phyloP scores from a whole-genome alignment of 2,113 vertebrate species.

The Gymnocephalus cernua region DNA sequence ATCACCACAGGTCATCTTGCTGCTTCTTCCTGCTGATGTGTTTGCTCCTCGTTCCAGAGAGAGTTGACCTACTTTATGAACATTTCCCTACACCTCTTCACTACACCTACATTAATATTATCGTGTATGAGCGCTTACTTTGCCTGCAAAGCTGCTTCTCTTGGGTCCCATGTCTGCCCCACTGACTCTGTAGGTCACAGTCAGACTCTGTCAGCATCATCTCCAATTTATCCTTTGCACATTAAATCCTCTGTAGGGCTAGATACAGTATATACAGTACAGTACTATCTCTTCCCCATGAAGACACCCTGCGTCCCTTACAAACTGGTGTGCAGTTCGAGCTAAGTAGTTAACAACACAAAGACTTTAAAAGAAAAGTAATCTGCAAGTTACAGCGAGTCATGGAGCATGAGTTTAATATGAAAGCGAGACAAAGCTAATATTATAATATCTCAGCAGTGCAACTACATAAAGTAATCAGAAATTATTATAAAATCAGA shows the following conservation, averaged over 20 bases:
- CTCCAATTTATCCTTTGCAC: conserved; percentile 35
- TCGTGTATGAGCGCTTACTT: not conserved
- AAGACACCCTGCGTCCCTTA: not conserved
- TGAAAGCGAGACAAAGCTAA: not conserved
- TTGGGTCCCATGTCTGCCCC: conserved; percentile 46
- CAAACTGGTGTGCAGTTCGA: not conserved
- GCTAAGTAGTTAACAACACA: not conserved
- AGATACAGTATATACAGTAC: conserved; percentile 5
- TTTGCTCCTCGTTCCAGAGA: conserved; percentile 42
- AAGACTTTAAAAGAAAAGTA: not conserved
- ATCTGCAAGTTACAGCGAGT: not conserved
- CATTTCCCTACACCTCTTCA: conserved; percentile 14
- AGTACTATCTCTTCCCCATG: not conserved
- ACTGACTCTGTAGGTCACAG: conserved; percentile 39
- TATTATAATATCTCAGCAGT: not conserved
- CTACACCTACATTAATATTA: conserved; percentile 32
- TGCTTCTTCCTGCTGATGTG: conserved; percentile 35
- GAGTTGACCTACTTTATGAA: conserved; percentile 66
- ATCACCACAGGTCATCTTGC: not conserved
- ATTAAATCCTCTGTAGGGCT: conserved; percentile 29
- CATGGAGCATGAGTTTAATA: not conserved
- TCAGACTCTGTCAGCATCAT: conserved; percentile 40
- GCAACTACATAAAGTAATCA: not conserved
- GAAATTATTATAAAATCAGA: not conserved
- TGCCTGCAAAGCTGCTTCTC: conserved; percentile 27